phyloP scores from a whole-genome alignment of 2,888 invertebrate species.

The Drosophila peninsularis region DNA sequence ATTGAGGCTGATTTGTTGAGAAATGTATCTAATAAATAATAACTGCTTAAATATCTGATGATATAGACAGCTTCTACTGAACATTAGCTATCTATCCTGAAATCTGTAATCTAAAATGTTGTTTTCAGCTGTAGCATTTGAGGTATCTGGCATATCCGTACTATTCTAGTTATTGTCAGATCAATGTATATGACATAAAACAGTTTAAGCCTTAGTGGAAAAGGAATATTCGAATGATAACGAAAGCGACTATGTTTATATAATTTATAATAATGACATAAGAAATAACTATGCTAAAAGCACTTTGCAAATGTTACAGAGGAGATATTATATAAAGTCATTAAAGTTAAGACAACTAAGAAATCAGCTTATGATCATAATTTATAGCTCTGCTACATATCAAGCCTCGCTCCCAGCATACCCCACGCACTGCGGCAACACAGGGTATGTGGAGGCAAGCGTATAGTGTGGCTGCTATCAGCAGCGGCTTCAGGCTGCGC shows the following conservation, averaged over 20 bases:
- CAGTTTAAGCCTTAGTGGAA: not conserved
- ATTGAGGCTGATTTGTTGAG: not conserved
- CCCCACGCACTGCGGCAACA: not conserved
- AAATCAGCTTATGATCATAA: not conserved
- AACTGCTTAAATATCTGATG: not conserved
- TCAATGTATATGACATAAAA: too few species aligned
- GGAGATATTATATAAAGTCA: too few species aligned
- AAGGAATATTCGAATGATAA: not conserved
- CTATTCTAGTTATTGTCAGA: too few species aligned
- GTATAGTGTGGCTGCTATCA: slow-evolving; percentile 20
- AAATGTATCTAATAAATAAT: not conserved
- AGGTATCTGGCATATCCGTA: too few species aligned
- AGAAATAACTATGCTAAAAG: not conserved
- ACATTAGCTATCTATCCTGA: not conserved
- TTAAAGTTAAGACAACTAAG: not conserved
- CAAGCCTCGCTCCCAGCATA: not conserved
- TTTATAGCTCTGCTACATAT: not conserved
- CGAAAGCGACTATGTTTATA: too few species aligned
- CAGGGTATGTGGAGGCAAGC: slow-evolving; percentile 29
- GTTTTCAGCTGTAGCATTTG: too few species aligned
- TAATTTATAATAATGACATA: too few species aligned
- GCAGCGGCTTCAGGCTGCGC: slow-evolving; percentile 14
- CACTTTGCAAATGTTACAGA: too few species aligned
- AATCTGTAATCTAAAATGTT: too few species aligned
- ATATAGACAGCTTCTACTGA: too few species aligned